Base-by-base conservation (phyloP, 2,888 invertebrate species). In the Resseliella maxima region DNA sequence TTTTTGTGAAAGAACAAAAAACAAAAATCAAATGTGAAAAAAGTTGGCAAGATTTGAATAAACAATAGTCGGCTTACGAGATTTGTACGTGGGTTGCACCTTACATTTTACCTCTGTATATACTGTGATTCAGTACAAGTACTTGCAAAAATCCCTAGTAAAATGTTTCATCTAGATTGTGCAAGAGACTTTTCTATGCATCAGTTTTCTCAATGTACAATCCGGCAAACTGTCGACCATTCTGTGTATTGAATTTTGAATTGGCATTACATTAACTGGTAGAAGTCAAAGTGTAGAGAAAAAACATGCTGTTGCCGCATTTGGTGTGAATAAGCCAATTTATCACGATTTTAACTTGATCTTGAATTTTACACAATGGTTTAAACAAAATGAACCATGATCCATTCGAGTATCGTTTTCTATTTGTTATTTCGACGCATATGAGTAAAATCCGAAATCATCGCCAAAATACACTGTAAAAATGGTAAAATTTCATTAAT, bases 271-370 rank as follows among this genome's bases (percentile, higher is more conserved):
- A 72, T 72, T 31, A 72, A 35, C 31, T 72, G 31, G 31, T 31
- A 31, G 31, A 31, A 72, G 72, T 72, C 72, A 72, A 59, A 31
- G 72, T 72, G 72, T 72, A 72, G 15, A 15, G 59, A 15, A 15
- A 31, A 5, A 31, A 1, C 18, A 15, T n/a, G 72, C 72, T 2
- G 35, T 31, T 24, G 24, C 6, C 72, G 31, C 35, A 72, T 72
- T 72, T 72, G 72, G 72, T 72, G 72, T 72, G 72, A 72, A 72
- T 72, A 72, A 72, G 72, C 72, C 72, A 72, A 72, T 72, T 72
- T 72, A 72, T 72, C 72, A 72, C 72, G 31, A 72, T 72, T 72
- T 31, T 72, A 72, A 72, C 31, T 72, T 27, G 72, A 72, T 72
- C 72, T 72, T 72, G 18, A 72, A 72, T 72, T 72, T 72, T 72